Base-by-base conservation (phyloP, 2,113 vertebrate species). In the Daphoenositta chrysoptera region DNA sequence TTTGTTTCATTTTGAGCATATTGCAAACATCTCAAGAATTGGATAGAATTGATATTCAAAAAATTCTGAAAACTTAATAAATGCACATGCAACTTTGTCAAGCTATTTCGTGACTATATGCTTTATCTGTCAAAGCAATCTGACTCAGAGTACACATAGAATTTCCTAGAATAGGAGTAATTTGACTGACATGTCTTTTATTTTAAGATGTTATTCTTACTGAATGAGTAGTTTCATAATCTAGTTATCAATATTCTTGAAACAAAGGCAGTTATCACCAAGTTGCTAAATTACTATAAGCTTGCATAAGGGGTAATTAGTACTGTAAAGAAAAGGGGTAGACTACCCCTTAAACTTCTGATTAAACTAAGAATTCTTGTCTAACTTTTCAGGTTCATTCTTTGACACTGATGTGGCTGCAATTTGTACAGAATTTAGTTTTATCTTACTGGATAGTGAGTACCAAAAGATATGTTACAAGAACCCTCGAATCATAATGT, bases 201-300 rank as follows among this genome's bases (percentile, higher is more conserved):
- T 82, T 90, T 87, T 72, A 68, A 83, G 51, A 48, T 91, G 70
- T 68, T 96, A 87, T 94, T 97, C 95, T 95, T 93, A 86, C 54
- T 72, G 42, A 90, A 61, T 35, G 35, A 69, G 31, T 92, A 48
- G 77, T 87, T 96, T 95, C 69, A 64, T 89, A 90, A 91, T 87
- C 27, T 58, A 35, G 23, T 91, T 88, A 86, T 42, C 78, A 37
- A 61, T 90, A 72, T 82, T 91, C 87, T 77, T 90, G 75, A 95
- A 93, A 95, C 75, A 86, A 93, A 85, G 73, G 24, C 42, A 47
- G n/a, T 72, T 91, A 39, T 30, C 40, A 54, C 57, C 7, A 39
- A 80, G 84, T 88, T 93, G 66, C 77, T 65, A 69, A 79, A 91
- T 70, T 82, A 66, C 58, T 88, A 3, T 85, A 83, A 65, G 42